Evolutionary conservation across 53 echinoderm and acorn worm species (phyloP).

Genomic region (Patiria pectinifera): DNA sequence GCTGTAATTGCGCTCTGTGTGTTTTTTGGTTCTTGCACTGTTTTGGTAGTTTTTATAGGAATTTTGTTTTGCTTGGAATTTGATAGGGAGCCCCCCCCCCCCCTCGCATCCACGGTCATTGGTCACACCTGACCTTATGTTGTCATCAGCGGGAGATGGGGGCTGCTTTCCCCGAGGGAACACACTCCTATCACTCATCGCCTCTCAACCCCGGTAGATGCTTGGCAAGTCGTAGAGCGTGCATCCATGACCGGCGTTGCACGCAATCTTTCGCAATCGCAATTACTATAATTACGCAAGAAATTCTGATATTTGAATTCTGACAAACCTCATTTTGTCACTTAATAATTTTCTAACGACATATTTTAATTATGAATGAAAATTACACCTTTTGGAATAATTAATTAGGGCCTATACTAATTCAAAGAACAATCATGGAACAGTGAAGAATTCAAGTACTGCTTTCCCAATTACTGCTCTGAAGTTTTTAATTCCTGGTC

Average conservation of each 20-base stretch:
- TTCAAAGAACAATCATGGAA: no score
- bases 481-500: no score
- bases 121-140: slow-evolving; percentile 21
- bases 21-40: not conserved
- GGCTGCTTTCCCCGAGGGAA: not conserved
- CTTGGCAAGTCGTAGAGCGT: not conserved
- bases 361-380: no score
- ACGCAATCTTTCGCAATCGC: slow-evolving; percentile 33
- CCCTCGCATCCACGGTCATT: not conserved
- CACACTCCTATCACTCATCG: slow-evolving; percentile 17
- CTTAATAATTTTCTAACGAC: no score
- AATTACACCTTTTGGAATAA: no score
- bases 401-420: no score
- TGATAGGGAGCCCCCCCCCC: not conserved
- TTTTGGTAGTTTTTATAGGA: not conserved
- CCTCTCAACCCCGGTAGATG: not conserved
- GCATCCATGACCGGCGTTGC: slow-evolving; percentile 35
- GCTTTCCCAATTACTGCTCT: no score
- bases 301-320: not conserved
- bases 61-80: not conserved
- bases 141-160: slow-evolving; percentile 22
- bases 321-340: no score
- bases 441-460: no score
- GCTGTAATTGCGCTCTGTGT: no score
- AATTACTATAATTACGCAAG: not conserved